A percentile compares a stretch with the other conserved stretches of the same genome.
Evolutionary conservation across 2,797 vertebrate species (phyloP).

Genomic region (Nothura maculosa): DNA sequence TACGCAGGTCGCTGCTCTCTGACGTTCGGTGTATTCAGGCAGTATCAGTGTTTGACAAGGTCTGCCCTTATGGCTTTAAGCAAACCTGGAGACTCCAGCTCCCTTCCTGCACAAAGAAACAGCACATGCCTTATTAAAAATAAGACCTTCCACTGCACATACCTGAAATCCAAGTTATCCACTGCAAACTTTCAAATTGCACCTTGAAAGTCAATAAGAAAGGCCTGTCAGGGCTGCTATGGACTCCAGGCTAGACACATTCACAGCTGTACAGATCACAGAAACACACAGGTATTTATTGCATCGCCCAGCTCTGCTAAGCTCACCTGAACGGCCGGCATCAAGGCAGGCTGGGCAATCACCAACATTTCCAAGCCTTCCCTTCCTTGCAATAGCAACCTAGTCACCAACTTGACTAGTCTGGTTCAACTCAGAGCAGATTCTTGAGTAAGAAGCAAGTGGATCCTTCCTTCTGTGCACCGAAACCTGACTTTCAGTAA

Average conservation of each 20-base stretch:
- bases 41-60: not conserved
- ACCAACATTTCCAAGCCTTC: not conserved
- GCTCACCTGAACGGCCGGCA: not conserved
- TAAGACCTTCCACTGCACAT: not conserved
- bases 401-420: not conserved
- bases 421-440: not conserved
- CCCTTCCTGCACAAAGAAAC: not conserved
- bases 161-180: not conserved
- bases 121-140: not conserved
- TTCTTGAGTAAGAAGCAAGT: not conserved
- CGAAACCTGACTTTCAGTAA: not conserved
- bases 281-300: not conserved
- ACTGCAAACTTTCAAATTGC: not conserved
- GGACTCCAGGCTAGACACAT: not conserved
- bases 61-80: not conserved
- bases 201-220: not conserved
- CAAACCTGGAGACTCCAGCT: not conserved
- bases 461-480: not conserved
- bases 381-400: not conserved
- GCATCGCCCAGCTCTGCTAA: not conserved
- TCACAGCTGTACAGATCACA: not conserved
- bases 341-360: not conserved
- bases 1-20: not conserved
- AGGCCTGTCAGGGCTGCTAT: fast-evolving
- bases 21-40: not conserved